Base-by-base conservation (phyloP, 2,888 invertebrate species). In the Catotricha subobsoleta region DNA sequence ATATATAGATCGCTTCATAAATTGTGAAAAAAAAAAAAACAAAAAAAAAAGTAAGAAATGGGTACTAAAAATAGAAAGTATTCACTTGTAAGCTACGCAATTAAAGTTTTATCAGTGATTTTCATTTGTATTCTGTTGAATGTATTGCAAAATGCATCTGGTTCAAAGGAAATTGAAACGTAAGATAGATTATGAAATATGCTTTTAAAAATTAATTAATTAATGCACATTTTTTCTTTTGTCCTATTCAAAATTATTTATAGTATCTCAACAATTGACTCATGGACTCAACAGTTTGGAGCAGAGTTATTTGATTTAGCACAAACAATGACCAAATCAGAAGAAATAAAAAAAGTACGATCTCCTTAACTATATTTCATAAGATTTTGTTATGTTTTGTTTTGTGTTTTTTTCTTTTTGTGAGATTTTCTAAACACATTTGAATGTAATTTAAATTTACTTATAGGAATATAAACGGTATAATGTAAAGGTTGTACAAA, bases 231-330 rank as follows among this genome's bases (percentile, higher is more conserved):
- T 35, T 4, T n/a, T 21, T 21, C n/a, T n/a, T n/a, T n/a, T n/a
- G n/a, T n/a, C n/a, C n/a, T n/a, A n/a, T n/a, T n/a, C n/a, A n/a
- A 12, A 13, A 21, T 39, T 9, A 5, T 6, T 34, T 34, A 30
- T n/a, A 12, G 5, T n/a, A 20, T 35, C 29, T 35, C 3, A 62
- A 87, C 87, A 46, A 77, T 88, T 36, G 72, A 72, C 54, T 70
- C 70, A 64, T 87, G 87, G 87, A 83, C 86, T 18, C 68, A 74
- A 47, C 69, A 67, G 44, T 69, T 90, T 45, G 87, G 88, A 25
- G 73, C 75, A 46, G 83, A 86, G 54, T 62, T 88, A 48, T 83
- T 79, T 76, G 71, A 74, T 51, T 67, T 87, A 46, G 84, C 80
- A 42, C 71, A 75, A 54, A 71, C 72, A 47, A 75, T 86, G 51